These are phyloP conservation scores for Erebia palarica DNA, from an alignment of 2,888 invertebrate genomes.

Conservation along the genomic window DNA sequence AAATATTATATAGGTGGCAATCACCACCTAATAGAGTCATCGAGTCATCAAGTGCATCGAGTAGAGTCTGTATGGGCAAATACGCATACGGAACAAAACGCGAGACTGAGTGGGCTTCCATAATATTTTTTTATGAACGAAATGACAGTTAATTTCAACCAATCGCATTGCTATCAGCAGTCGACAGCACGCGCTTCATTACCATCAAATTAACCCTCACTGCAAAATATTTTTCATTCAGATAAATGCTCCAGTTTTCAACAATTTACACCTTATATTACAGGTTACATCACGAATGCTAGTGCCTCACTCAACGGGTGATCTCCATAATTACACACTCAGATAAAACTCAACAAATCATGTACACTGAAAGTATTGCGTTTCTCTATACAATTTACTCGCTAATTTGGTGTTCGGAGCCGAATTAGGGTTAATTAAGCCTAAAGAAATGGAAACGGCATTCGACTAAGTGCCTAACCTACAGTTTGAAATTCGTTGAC, in stretches of 20 bases:
- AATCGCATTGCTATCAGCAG: slow-evolving; percentile 3
- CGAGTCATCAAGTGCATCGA: too few species aligned
- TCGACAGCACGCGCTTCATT: background rate
- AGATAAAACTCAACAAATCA: slow-evolving; percentile 69
- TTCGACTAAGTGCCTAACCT: slow-evolving; percentile 31
- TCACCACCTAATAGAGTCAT: too few species aligned
- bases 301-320: slow-evolving; percentile 81
- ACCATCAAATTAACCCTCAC: slow-evolving; percentile 9
- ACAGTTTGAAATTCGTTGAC: slow-evolving; percentile 17
- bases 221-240: slow-evolving; percentile 44
- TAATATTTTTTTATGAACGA: background rate
- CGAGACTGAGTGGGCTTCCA: background rate
- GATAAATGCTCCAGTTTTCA: slow-evolving; percentile 64
- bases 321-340: slow-evolving; percentile 47
- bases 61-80: too few species aligned
- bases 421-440: slow-evolving; percentile 64
- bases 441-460: slow-evolving; percentile 49
- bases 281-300: slow-evolving; percentile 45
- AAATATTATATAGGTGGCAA: too few species aligned
- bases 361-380: slow-evolving; percentile 72
- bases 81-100: too few species aligned
- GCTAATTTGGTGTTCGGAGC: slow-evolving; percentile 76
- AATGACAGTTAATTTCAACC: slow-evolving; percentile 4
- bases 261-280: slow-evolving; percentile 52
- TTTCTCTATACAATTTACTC: slow-evolving; percentile 72